Percentiles rank a stretch among this genome's conserved stretches.
These are phyloP conservation scores for Acyrthosiphon pisum DNA, from an alignment of 1,140 invertebrate genomes.

Conservation along the genomic window DNA sequence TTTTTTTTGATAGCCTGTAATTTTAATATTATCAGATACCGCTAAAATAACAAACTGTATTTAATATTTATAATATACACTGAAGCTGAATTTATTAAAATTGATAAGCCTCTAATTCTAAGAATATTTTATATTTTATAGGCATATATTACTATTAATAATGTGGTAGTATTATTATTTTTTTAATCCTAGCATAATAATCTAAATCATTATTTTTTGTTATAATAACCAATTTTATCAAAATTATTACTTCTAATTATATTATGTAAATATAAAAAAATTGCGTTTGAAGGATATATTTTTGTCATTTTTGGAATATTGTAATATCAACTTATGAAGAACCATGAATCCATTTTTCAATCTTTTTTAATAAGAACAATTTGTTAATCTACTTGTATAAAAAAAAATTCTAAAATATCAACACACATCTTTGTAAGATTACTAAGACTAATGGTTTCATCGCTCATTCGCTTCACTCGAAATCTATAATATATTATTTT, in stretches of 20 bases:
- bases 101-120: too few relatives aligned
- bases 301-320: not conserved
- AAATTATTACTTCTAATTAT: not conserved
- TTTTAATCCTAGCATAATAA: too few relatives aligned
- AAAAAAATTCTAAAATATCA: not conserved
- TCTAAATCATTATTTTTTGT: too few relatives aligned
- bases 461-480: too few relatives aligned
- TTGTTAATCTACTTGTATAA: not conserved
- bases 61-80: not conserved
- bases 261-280: too few relatives aligned
- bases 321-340: not conserved
- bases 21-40: not conserved
- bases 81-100: not conserved
- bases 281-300: not conserved
- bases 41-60: not conserved
- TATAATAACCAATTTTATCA: not conserved
- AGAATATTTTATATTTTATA: too few relatives aligned
- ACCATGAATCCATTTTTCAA: not conserved
- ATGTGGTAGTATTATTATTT: too few relatives aligned
- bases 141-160: too few relatives aligned
- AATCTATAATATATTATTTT: not conserved
- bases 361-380: accelerated
- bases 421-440: not conserved
- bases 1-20: not conserved
- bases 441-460: not conserved